phyloP scores from a whole-genome alignment of 2,888 invertebrate genomes.

The Drosophila gaucha region DNA sequence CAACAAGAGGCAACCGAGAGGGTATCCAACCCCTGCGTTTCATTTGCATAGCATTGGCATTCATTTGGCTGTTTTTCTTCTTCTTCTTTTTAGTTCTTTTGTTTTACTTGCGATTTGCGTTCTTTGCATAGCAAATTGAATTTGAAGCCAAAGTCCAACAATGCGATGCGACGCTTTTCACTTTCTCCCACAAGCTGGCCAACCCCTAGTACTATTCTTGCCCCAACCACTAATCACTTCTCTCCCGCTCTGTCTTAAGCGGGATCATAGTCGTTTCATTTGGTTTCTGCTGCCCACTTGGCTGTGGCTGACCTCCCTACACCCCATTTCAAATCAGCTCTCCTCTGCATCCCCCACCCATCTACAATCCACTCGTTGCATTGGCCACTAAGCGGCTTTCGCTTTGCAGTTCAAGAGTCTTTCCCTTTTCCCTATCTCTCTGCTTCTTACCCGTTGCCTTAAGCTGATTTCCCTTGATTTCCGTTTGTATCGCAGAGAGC shows the following conservation, averaged over 20 bases:
- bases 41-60: slow-evolving; percentile 69
- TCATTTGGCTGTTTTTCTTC: slow-evolving; percentile 44
- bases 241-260: not conserved
- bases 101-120: slow-evolving; percentile 42
- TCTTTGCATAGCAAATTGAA: slow-evolving; percentile 71
- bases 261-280: slow-evolving; percentile 9
- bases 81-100: slow-evolving; percentile 11
- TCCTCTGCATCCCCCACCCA: not conserved
- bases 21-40: not conserved
- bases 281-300: slow-evolving; percentile 33
- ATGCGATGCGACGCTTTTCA: slow-evolving; percentile 11
- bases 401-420: slow-evolving; percentile 62
- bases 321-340: not conserved
- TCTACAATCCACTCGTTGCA: slow-evolving; percentile 8
- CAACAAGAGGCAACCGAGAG: no score
- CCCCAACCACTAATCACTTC: not conserved
- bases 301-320: slow-evolving; percentile 24
- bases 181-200: not conserved
- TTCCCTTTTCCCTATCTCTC: not conserved
- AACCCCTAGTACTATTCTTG: not conserved
- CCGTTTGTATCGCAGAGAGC: slow-evolving; percentile 34
- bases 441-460: slow-evolving; percentile 28
- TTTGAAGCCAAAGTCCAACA: slow-evolving; percentile 55
- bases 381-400: slow-evolving; percentile 66
- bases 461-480: slow-evolving; percentile 73